These are phyloP conservation scores for Sinonovacula constricta DNA, from an alignment of 1,140 invertebrate species.

Conservation along the genomic window DNA sequence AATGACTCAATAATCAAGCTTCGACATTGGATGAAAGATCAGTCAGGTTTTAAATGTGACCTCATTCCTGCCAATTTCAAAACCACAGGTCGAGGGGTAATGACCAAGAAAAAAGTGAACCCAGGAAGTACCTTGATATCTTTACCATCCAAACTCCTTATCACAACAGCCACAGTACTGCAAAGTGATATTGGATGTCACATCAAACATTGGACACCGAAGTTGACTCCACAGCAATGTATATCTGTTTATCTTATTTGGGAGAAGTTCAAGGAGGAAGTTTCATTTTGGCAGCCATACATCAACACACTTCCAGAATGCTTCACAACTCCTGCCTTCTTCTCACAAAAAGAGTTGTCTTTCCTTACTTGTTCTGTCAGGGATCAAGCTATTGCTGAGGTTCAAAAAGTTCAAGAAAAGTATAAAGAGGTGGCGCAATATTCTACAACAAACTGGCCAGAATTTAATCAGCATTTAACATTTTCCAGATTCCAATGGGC, in stretches of 20 bases:
- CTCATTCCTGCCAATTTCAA: constrained; percentile 24
- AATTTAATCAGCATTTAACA: constrained; percentile 48
- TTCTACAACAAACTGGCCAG: constrained; percentile 45
- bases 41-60: neutral
- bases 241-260: constrained; percentile 83
- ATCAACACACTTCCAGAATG: constrained; percentile 81
- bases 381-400: constrained; percentile 70
- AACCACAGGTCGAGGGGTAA: constrained; percentile 82
- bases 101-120: constrained; percentile 80
- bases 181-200: constrained; percentile 55
- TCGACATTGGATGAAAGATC: constrained; percentile 34
- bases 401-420: constrained; percentile 40
- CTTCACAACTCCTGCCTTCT: constrained; percentile 78
- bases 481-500: constrained; percentile 79
- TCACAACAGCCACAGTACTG: constrained; percentile 80
- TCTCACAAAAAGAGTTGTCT: constrained; percentile 57
- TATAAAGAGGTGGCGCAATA: constrained; percentile 44
- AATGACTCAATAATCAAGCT: neutral
- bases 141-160: constrained; percentile 81
- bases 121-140: constrained; percentile 81
- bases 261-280: constrained; percentile 65
- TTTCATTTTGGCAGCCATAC: constrained; percentile 80
- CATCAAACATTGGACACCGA: constrained; percentile 58
- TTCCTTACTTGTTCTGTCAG: constrained; percentile 79
- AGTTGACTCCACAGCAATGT: constrained; percentile 58